Conservation (phyloP, 2,888 invertebrate genomes). For the Plemyria rubiginata region DNA sequence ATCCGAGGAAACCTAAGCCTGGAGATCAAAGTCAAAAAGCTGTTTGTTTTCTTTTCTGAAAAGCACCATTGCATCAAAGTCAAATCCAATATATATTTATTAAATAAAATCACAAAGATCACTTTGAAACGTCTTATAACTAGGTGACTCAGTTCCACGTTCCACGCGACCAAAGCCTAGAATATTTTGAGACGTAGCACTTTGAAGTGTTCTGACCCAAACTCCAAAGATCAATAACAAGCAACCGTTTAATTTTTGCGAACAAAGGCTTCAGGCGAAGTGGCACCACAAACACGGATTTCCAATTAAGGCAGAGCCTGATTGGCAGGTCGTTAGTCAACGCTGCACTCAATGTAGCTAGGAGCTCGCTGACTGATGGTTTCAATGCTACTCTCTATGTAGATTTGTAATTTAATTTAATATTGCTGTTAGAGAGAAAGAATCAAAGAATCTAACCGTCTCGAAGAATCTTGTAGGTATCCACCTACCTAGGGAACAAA, state of each 20-base stretch:
- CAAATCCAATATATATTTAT: no score
- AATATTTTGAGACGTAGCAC: no score
- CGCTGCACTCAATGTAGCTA: conserved; percentile 72
- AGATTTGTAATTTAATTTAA: conserved; percentile 19
- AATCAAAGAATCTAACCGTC: no score
- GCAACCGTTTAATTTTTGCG: conserved; percentile 77
- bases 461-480: no score
- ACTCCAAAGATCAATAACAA: conserved; percentile 40
- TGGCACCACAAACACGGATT: conserved; percentile 83
- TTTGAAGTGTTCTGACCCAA: conserved; percentile 49
- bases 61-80: neutral
- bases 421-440: no score
- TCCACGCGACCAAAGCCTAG: no score
- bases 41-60: neutral
- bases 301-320: conserved; percentile 83
- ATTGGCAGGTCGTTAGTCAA: conserved; percentile 85
- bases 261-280: conserved; percentile 75
- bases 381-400: conserved; percentile 23
- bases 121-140: no score
- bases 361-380: conserved; percentile 39
- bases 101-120: no score
- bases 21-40: no score
- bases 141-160: no score
- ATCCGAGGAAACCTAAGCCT: no score
- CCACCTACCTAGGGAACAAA: no score